These are phyloP conservation scores for Labeo catla DNA, from an alignment of 2,113 vertebrate genomes.

Conservation along the genomic window DNA sequence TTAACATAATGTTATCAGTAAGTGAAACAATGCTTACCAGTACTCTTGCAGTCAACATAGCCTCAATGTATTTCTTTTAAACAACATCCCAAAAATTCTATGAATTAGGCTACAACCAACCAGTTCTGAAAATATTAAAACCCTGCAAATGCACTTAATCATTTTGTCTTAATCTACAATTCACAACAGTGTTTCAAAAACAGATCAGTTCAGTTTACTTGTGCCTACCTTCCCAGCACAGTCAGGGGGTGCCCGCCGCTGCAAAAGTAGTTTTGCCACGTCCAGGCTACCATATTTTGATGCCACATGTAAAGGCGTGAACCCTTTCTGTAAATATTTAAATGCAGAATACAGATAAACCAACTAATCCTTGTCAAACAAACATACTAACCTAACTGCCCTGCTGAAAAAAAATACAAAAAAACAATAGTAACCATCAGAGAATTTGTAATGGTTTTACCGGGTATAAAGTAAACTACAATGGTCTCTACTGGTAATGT, in stretches of 20 bases:
- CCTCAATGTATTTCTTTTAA: constrained; percentile 60
- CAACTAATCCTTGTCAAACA: constrained; percentile 20
- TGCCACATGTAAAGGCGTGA: constrained; percentile 94
- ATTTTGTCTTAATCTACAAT: not conserved
- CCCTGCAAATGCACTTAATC: too few species aligned
- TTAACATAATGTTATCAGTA: constrained; percentile 49
- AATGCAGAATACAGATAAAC: not conserved
- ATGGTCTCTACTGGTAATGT: too few species aligned
- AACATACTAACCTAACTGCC: not conserved
- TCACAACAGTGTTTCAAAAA: not conserved
- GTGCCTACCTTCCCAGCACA: constrained; percentile 89
- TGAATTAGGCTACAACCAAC: constrained; percentile 31
- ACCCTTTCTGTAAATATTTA: constrained; percentile 89
- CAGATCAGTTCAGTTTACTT: not conserved
- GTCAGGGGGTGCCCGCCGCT: constrained; percentile 86
- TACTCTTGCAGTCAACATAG: constrained; percentile 59
- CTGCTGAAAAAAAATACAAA: too few species aligned
- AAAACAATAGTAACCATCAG: too few species aligned
- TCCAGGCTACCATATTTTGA: constrained; percentile 96
- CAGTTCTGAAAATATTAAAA: not conserved
- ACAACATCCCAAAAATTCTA: constrained; percentile 45
- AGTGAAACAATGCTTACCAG: constrained; percentile 62
- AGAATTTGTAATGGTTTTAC: too few species aligned
- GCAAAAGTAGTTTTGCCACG: constrained; percentile 92
- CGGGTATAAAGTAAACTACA: too few species aligned